These are phyloP conservation scores for Hecatera dysodea DNA, from an alignment of 2,888 invertebrate genomes.

Conservation along the genomic window DNA sequence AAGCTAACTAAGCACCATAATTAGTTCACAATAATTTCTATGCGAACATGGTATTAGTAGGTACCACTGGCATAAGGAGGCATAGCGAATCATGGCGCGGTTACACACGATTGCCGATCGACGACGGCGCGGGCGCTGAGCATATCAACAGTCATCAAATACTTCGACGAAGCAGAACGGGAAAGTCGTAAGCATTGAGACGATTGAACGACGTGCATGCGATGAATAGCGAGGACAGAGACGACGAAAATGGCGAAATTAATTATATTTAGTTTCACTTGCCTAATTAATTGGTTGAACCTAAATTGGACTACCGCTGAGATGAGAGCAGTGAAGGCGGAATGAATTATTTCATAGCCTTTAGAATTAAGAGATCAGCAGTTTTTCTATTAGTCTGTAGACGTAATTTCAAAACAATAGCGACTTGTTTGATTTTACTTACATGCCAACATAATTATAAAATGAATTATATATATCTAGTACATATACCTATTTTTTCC, in stretches of 20 bases:
- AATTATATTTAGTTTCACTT: constrained; percentile 24
- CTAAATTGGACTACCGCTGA: constrained; percentile 10
- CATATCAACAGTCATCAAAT: constrained; percentile 71
- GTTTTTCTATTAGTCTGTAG: neutral
- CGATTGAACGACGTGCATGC: constrained; percentile 66
- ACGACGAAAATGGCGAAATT: constrained; percentile 24
- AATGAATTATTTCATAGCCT: neutral
- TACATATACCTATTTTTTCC: no score
- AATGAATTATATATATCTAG: no score
- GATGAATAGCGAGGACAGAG: constrained; percentile 38
- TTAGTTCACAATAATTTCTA: constrained; percentile 50
- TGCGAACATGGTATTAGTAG: constrained; percentile 38
- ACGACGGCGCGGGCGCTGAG: no score
- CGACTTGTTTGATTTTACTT: neutral
- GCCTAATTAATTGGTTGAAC: constrained; percentile 15
- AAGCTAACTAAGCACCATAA: constrained; percentile 38
- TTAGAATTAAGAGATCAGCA: neutral
- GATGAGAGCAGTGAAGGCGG: constrained; percentile 1
- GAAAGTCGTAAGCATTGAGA: constrained; percentile 80
- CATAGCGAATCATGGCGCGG: constrained; percentile 44
- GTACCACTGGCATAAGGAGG: constrained; percentile 26
- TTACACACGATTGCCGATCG: constrained; percentile 48
- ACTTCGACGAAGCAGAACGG: constrained; percentile 80
- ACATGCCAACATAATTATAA: no score
- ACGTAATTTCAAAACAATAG: neutral